Base-by-base conservation (phyloP, 2,888 invertebrate genomes). In the Agriopis aurantiaria region DNA sequence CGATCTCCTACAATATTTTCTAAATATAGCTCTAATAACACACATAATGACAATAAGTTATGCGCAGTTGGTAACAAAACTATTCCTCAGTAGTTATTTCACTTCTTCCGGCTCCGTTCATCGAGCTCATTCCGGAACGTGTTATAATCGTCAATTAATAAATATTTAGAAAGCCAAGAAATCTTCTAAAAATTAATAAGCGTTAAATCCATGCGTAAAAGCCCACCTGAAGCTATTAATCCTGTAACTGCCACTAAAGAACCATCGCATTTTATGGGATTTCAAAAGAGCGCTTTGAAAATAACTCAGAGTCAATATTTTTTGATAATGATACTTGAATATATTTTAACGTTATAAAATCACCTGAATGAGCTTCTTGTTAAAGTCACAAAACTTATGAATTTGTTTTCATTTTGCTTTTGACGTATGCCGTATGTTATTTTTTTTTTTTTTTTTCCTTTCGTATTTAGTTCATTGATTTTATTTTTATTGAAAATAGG, bases 221-320 rank as follows among this genome's bases (percentile, higher is more conserved):
- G 23, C 63, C 57, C 69, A 69, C 67, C 65, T 72, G 68, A 65
- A 55, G 41, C 65, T 53, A 65, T 71, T 56, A 74, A 72, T 52
- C 55, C 10, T 23, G 66, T 73, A 65, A 73, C 71, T 65, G 77
- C 71, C 75, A 68, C 71, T 82, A 79, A 80, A 82, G 78, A 65
- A 74, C 65, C 68, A 75, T 78, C 77, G 78, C 68, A 67, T 77
- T 75, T 85, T 77, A 82, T 75, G 77, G 51, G 73, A 76, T 80
- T 79, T 79, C 71, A 72, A 80, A 81, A 80, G 80, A 78, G 78
- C 68, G 61, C 72, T 72, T 78, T 57, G 17, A 72, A 75, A 74
- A 80, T 80, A 80, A 52, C 63, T 52, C 45, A 14, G 10, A 59
- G 33, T 48, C 45, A 23, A 60, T 51, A 0, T 46, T 40, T 57